Evolutionary conservation across 2,797 vertebrate species (phyloP).

Genomic region (Chromobotia macracanthus): DNA sequence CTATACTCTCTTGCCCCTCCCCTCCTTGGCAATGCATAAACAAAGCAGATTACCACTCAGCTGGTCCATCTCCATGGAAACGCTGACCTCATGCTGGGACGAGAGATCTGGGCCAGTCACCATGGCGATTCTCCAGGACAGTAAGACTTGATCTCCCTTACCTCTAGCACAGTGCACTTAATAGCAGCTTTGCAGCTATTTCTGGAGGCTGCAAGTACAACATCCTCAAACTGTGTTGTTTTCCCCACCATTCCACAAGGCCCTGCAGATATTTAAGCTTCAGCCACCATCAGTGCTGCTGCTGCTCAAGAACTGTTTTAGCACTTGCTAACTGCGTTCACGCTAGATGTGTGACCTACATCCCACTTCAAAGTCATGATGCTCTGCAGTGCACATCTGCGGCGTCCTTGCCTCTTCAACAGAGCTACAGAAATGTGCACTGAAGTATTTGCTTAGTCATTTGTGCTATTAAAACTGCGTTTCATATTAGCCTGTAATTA

Average conservation of each 20-base stretch:
- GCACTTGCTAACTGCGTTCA: constrained; percentile 26
- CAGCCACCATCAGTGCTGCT: not conserved
- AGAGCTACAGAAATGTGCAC: constrained; percentile 30
- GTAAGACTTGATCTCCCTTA: constrained; percentile 73
- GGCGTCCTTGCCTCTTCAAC: constrained; percentile 31
- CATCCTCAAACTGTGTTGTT: not conserved
- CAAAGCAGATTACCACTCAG: constrained; percentile 74
- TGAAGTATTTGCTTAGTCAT: constrained; percentile 35
- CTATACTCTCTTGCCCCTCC: constrained; percentile 38
- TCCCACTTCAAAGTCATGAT: constrained; percentile 56
- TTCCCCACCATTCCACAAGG: not conserved
- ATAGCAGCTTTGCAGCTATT: constrained; percentile 43
- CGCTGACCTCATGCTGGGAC: constrained; percentile 76
- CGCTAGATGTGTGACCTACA: constrained; percentile 51
- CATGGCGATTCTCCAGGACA: constrained; percentile 77
- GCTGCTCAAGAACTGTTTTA: constrained; percentile 14
- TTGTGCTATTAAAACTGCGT: not conserved
- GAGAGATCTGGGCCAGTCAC: constrained; percentile 74
- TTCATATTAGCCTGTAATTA: not conserved
- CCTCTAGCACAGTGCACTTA: constrained; percentile 68
- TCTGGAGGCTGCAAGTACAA: constrained; percentile 13
- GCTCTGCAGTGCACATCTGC: constrained; percentile 45
- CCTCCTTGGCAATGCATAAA: constrained; percentile 65
- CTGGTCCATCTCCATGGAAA: constrained; percentile 76
- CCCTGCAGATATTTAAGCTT: constrained; percentile 8